A percentile compares a stretch with the other conserved stretches of the same genome.
Conservation (phyloP, 2,797 vertebrate genomes). For the Bradypodion pumilum region DNA sequence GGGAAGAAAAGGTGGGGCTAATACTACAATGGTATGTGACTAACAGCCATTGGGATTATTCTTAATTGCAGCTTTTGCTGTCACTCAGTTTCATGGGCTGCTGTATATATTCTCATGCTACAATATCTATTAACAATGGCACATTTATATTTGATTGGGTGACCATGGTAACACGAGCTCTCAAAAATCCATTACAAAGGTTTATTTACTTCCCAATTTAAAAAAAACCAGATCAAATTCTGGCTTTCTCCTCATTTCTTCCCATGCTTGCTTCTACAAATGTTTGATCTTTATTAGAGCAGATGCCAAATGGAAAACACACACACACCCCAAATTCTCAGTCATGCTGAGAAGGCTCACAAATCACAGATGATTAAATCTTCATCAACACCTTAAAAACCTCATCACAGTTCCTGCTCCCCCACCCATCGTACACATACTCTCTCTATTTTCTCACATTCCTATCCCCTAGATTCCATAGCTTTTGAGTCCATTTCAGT, state of each 20-base stretch:
- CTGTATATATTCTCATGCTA: slow-evolving; percentile 14
- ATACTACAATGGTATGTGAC: background rate
- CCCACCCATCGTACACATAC: background rate
- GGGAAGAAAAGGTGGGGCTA: too few relatives aligned
- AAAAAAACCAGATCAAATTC: background rate
- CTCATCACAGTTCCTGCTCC: background rate
- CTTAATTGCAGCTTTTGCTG: slow-evolving; percentile 29
- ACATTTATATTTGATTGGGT: slow-evolving; percentile 33
- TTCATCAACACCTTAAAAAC: background rate
- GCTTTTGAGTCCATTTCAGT: background rate
- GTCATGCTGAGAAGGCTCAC: background rate
- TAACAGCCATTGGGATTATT: slow-evolving; percentile 15
- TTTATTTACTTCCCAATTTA: slow-evolving; percentile 30
- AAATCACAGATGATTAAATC: background rate
- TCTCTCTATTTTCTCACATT: background rate
- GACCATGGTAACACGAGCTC: slow-evolving; percentile 29
- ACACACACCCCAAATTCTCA: background rate
- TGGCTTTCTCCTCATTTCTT: background rate
- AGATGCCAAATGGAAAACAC: background rate
- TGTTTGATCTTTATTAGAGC: slow-evolving; percentile 4
- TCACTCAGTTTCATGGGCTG: slow-evolving; percentile 30
- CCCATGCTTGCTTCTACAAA: background rate
- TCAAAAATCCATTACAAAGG: slow-evolving; percentile 11
- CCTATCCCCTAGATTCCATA: background rate
- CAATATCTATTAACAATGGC: slow-evolving; percentile 22